Percentiles rank a stretch among this genome's conserved stretches.
Conservation (phyloP, 2,797 vertebrate genomes). For the Gymnopithys bicolor region DNA sequence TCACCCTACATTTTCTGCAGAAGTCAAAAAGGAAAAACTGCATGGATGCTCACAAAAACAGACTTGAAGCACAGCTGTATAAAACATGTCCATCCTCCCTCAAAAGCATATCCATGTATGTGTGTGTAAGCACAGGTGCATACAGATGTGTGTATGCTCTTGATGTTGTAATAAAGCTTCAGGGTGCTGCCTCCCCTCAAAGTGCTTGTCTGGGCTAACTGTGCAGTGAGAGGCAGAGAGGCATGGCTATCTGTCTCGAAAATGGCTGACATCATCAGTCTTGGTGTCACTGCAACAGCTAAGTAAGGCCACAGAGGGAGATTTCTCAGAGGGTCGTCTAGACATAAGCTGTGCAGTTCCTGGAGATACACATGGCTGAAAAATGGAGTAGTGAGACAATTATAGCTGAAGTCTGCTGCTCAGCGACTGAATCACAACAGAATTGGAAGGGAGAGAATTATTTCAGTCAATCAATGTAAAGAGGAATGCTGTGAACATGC, state of each 20-base stretch:
- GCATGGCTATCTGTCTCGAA: not conserved
- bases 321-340: conserved; percentile 64
- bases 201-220: not conserved
- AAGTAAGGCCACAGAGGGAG: conserved; percentile 44
- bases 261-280: conserved; percentile 60
- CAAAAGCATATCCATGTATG: fast-evolving
- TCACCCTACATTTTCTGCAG: not conserved
- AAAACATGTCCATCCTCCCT: not conserved
- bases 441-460: not conserved
- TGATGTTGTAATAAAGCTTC: not conserved
- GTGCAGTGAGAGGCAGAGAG: not conserved
- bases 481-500: not conserved
- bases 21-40: not conserved
- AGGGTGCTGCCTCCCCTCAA: fast-evolving
- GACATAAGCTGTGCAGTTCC: conserved; percentile 46
- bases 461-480: not conserved
- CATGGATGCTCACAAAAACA: fast-evolving
- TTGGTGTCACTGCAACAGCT: conserved; percentile 43
- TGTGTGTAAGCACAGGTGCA: not conserved
- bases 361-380: not conserved
- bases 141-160: not conserved
- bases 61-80: not conserved
- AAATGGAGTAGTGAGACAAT: not conserved
- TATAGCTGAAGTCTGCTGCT: conserved; percentile 13
- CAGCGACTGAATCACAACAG: not conserved